Conservation (phyloP, 2,888 invertebrate species). For the Ormyrus labotus region DNA sequence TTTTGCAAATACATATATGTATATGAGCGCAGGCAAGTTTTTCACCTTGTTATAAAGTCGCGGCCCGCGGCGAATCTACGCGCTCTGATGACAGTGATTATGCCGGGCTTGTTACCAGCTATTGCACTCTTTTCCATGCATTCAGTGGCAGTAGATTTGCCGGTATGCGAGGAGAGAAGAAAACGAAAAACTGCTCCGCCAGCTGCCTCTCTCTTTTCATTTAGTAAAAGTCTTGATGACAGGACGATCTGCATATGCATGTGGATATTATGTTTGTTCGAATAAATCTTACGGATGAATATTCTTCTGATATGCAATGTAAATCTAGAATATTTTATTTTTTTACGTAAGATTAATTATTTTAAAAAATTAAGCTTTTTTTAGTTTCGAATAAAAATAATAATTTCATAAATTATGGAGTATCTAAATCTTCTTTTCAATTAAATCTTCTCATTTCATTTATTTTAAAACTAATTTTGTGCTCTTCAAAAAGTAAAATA, state of each 20-base stretch:
- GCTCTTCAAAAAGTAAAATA: no score
- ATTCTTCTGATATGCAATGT: no score
- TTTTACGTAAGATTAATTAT: no score
- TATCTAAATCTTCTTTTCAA: neutral
- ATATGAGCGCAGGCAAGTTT: conserved; percentile 12
- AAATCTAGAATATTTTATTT: no score
- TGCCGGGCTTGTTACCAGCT: conserved; percentile 1
- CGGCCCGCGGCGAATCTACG: neutral
- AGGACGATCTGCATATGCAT: neutral
- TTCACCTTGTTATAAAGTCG: conserved; percentile 25
- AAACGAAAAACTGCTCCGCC: conserved; percentile 8
- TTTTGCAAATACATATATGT: neutral
- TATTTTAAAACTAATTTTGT: no score
- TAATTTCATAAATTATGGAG: neutral
- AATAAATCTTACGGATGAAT: no score
- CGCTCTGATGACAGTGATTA: conserved; percentile 36
- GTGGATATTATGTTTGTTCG: no score
- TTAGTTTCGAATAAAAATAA: no score
- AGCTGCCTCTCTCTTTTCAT: neutral
- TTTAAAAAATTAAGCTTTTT: no score
- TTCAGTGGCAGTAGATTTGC: neutral
- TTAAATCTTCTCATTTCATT: no score
- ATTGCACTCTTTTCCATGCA: neutral
- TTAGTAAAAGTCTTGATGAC: neutral
- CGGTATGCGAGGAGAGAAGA: neutral